Evolutionary conservation across 2,797 vertebrate genomes (phyloP).

Genomic region (Peromyscus attwateri): DNA sequence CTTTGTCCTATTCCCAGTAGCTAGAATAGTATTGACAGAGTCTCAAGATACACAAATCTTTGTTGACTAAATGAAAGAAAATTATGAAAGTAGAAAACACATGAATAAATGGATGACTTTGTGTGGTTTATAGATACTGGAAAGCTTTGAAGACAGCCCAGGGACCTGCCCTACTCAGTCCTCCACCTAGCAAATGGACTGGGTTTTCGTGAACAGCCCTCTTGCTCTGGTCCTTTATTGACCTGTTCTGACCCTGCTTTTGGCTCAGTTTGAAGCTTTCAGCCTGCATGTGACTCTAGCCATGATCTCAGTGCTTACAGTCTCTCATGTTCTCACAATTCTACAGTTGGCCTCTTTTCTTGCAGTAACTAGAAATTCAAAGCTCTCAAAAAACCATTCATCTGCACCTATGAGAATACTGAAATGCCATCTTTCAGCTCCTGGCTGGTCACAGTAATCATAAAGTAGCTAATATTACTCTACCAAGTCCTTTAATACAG

Average conservation of each 20-base stretch:
- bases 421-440: background rate
- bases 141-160: background rate
- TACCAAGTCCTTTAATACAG: background rate
- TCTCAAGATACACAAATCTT: background rate
- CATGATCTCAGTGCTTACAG: background rate
- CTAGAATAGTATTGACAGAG: background rate
- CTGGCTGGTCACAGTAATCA: background rate
- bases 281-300: fast-evolving
- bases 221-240: background rate
- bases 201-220: fast-evolving
- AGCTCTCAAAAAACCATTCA: background rate
- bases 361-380: background rate
- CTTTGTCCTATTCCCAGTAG: background rate
- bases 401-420: background rate
- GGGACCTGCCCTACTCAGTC: fast-evolving
- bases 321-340: background rate
- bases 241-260: fast-evolving
- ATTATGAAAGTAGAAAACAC: background rate
- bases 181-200: background rate
- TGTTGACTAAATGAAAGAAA: background rate
- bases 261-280: too few relatives aligned
- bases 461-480: background rate
- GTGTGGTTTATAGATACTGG: fast-evolving
- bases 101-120: background rate
- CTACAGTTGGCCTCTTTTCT: background rate